Percentiles rank a stretch among this genome's conserved stretches.
phyloP scores from a whole-genome alignment of 2,888 invertebrate species.

The Pollenia angustigena region DNA sequence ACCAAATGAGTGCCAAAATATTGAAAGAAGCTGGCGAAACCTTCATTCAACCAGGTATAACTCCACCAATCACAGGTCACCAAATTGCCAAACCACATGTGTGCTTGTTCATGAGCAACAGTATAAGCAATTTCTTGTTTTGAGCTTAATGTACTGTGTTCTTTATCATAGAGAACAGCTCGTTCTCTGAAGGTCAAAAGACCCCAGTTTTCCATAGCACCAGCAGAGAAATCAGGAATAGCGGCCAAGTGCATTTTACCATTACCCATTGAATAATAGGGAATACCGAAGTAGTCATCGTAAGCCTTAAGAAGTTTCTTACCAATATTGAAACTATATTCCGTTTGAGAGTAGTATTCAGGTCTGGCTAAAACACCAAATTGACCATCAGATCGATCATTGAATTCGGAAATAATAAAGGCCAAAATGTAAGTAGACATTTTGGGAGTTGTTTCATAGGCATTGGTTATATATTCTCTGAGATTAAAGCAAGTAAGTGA shows the following conservation, averaged over 20 bases:
- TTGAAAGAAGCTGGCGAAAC: slow-evolving; percentile 85
- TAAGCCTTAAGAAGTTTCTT: slow-evolving; percentile 86
- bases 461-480: slow-evolving; percentile 75
- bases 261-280: slow-evolving; percentile 89
- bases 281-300: slow-evolving; percentile 87
- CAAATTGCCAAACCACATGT: slow-evolving; percentile 93
- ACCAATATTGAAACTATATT: slow-evolving; percentile 87
- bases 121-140: slow-evolving; percentile 85
- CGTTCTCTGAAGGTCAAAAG: slow-evolving; percentile 87
- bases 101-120: slow-evolving; percentile 87
- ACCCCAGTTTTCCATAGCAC: slow-evolving; percentile 98
- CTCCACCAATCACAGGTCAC: slow-evolving; percentile 90
- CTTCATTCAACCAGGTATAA: slow-evolving; percentile 90
- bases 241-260: slow-evolving; percentile 95
- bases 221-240: slow-evolving; percentile 92
- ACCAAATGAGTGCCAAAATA: slow-evolving; percentile 84
- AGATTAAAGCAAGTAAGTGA: slow-evolving; percentile 3
- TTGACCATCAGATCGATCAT: slow-evolving; percentile 77
- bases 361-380: slow-evolving; percentile 78
- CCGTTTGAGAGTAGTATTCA: slow-evolving; percentile 80
- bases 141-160: slow-evolving; percentile 79
- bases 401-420: slow-evolving; percentile 88
- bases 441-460: slow-evolving; percentile 84
- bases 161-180: slow-evolving; percentile 79
- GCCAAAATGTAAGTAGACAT: slow-evolving; percentile 94